These are phyloP conservation scores for Mechanitis mazaeus DNA, from an alignment of 2,888 invertebrate genomes.

Conservation along the genomic window DNA sequence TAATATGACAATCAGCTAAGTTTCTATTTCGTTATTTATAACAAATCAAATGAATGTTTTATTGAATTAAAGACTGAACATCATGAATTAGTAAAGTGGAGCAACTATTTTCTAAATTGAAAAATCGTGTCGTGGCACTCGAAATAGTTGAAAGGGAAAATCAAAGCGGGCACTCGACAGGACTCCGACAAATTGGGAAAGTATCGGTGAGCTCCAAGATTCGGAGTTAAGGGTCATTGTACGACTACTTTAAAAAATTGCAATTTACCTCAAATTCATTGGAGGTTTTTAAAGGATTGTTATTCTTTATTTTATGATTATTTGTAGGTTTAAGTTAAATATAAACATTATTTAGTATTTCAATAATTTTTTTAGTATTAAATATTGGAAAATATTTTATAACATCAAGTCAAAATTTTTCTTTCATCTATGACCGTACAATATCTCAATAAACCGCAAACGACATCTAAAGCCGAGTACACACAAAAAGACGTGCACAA, in stretches of 20 bases:
- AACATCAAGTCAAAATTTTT: background rate
- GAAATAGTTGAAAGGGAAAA: constrained; percentile 53
- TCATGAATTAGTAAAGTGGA: constrained; percentile 35
- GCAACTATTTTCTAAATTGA: constrained; percentile 63
- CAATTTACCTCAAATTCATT: constrained; percentile 3
- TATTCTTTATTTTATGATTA: background rate
- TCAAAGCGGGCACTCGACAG: constrained; percentile 48
- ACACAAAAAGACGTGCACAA: constrained; percentile 41
- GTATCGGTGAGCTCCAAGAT: constrained; percentile 13
- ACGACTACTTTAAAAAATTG: constrained; percentile 7
- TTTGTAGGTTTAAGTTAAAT: background rate
- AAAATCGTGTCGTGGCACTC: constrained; percentile 56
- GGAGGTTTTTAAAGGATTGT: background rate
- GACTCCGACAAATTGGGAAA: constrained; percentile 36
- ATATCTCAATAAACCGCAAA: constrained; percentile 14
- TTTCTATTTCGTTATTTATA: constrained; percentile 8
- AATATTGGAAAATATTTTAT: background rate
- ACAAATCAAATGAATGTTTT: background rate
- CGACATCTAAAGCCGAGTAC: constrained; percentile 15
- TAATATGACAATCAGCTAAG: constrained; percentile 12
- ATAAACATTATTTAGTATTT: background rate
- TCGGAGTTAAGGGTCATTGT: constrained; percentile 6
- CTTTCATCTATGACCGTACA: background rate
- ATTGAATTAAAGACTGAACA: background rate
- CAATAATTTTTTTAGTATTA: no score